Evolutionary conservation across 1,140 invertebrate species (phyloP), one percentile per base, ranked within the genome.

Genomic region (Drosophila lowei): DNA sequence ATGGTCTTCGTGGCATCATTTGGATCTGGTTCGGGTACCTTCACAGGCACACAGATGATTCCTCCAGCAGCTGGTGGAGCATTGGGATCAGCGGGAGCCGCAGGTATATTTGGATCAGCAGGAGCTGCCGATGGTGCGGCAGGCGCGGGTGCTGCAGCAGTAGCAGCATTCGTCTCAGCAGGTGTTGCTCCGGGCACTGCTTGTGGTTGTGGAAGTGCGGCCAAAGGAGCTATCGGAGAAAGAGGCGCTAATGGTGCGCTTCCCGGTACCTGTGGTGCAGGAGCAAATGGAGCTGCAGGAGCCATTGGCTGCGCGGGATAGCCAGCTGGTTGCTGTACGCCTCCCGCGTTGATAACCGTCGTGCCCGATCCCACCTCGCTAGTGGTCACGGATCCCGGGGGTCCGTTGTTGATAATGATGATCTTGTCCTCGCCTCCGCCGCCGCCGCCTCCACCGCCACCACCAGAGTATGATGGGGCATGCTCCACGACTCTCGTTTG

Each of bases 91-190:
- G 53, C 75, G 0, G 80, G 63, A 1, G 60, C 71, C 30, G 60
- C 68, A 88, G 92, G 74, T 90, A 90, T 72, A 91, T 91, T 88
- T 77, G 77, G 90, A 90, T 79, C 79, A 79, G 91, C 79, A 70
- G 89, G 58, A 79, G 90, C 52, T 59, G 92, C 56, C 63, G 91
- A 72, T 21, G 58, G 28, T 0, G 53, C 28, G 48, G 75, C 73
- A 38, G 83, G 62, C 57, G 49, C 71, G 6, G 77, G 55, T 21
- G 54, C 77, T 44, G 85, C 83, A 7, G 79, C 77, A 57, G 48
- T 25, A 2, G 53, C 23, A 2, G 43, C 72, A 92, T 89, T 84
- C 90, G 74, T 90, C 88, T 77, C 77, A 84, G 91, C 78, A 85
- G 85, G 72, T 43, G 59, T 0, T 7, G n/a, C 30, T 25, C 77